phyloP scores from a whole-genome alignment of 2,113 vertebrate species.

The Aphyosemion australe region DNA sequence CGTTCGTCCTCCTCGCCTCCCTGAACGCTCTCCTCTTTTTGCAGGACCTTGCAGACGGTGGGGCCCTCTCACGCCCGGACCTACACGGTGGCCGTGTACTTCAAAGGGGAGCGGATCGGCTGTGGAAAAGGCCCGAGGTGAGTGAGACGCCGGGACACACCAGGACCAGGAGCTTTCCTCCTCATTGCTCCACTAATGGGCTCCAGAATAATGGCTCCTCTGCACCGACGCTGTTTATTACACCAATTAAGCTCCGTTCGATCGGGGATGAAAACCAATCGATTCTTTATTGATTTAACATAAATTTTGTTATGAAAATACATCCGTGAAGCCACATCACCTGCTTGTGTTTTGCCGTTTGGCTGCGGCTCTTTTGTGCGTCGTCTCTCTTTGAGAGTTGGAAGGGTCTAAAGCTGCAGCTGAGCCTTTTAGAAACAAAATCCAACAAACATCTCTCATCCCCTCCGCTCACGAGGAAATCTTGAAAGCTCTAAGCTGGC shows the following conservation, averaged over 20 bases:
- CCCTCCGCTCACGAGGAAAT: slow-evolving; percentile 28
- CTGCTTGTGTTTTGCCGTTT: slow-evolving; percentile 9
- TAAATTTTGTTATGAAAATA: slow-evolving; percentile 66
- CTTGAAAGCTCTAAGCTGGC: slow-evolving; percentile 73
- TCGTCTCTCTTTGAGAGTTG: slow-evolving; percentile 47
- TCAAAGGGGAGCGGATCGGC: slow-evolving; percentile 97
- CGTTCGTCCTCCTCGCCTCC: slow-evolving; percentile 33
- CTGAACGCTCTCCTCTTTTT: slow-evolving; percentile 14
- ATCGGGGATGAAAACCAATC: slow-evolving; percentile 68
- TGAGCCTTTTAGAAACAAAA: slow-evolving; percentile 62
- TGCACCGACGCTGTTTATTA: slow-evolving; percentile 72
- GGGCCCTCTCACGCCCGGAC: slow-evolving; percentile 96
- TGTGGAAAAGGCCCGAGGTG: slow-evolving; percentile 99
- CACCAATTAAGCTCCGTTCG: slow-evolving; percentile 64
- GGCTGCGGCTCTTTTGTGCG: slow-evolving; percentile 23
- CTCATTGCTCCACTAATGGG: slow-evolving; percentile 56
- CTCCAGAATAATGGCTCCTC: slow-evolving; percentile 55
- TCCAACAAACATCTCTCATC: slow-evolving; percentile 57
- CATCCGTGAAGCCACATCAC: slow-evolving; percentile 26
- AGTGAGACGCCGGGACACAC: slow-evolving; percentile 22
- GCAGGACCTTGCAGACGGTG: slow-evolving; percentile 96
- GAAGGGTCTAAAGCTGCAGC: slow-evolving; percentile 55
- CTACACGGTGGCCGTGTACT: slow-evolving; percentile 98
- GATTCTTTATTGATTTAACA: slow-evolving; percentile 67
- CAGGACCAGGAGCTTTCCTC: slow-evolving; percentile 24